Evolutionary conservation across 2,797 vertebrate genomes (phyloP).

Genomic region (Borostomias antarcticus): DNA sequence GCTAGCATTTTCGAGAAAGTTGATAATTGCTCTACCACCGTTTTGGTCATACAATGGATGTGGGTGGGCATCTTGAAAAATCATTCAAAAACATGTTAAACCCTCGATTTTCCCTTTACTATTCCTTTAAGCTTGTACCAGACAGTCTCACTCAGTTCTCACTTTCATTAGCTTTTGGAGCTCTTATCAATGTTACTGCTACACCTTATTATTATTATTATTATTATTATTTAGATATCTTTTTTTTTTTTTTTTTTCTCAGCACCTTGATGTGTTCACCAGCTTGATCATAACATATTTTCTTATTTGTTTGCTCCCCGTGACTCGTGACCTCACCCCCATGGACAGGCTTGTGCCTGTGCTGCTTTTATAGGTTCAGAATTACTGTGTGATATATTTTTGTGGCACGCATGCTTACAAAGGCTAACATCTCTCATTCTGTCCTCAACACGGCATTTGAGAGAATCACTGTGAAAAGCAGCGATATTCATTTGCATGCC

Average conservation of each 20-base stretch:
- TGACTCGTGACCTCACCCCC: conserved; percentile 22
- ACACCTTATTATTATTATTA: conserved; percentile 38
- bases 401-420: conserved; percentile 9
- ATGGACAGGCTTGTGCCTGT: conserved; percentile 34
- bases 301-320: conserved; percentile 35
- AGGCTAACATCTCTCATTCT: not conserved
- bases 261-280: conserved; percentile 34
- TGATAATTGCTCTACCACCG: too few relatives aligned
- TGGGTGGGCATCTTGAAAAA: too few relatives aligned
- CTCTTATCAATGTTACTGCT: conserved; percentile 50
- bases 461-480: too few relatives aligned
- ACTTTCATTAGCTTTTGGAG: conserved; percentile 67
- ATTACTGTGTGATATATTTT: conserved; percentile 17
- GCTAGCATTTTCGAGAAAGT: too few relatives aligned
- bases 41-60: too few relatives aligned
- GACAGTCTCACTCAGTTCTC: conserved; percentile 16
- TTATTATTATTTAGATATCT: conserved; percentile 32
- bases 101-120: too few relatives aligned
- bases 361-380: conserved; percentile 27
- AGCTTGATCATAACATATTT: conserved; percentile 50
- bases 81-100: too few relatives aligned
- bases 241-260: conserved; percentile 39
- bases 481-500: not conserved
- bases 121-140: too few relatives aligned
- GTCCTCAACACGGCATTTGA: conserved; percentile 20